phyloP scores from a whole-genome alignment of 2,113 vertebrate genomes.

The Eleginops maclovinus region DNA sequence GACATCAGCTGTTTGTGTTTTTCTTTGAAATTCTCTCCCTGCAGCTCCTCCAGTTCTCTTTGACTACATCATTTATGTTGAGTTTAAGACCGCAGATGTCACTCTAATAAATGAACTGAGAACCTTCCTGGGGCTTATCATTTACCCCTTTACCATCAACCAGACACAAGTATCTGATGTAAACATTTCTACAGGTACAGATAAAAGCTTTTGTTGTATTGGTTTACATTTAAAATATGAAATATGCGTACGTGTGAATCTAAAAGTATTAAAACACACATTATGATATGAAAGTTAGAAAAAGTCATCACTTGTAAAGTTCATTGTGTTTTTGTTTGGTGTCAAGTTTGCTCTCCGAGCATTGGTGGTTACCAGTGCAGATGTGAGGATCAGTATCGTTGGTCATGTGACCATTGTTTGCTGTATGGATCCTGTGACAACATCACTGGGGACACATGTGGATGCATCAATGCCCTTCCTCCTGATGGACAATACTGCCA shows the following conservation, averaged over 20 bases:
- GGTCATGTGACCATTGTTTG: slow-evolving; percentile 65
- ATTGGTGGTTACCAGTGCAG: slow-evolving; percentile 48
- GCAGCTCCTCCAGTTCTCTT: slow-evolving; percentile 23
- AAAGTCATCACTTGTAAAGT: no score
- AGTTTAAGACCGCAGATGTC: slow-evolving; percentile 46
- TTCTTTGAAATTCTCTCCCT: background rate
- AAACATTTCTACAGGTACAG: slow-evolving; percentile 55
- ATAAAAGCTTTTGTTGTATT: no score
- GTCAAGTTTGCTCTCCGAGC: slow-evolving; percentile 48
- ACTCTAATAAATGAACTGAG: slow-evolving; percentile 27
- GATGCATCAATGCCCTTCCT: slow-evolving; percentile 56
- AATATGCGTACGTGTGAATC: no score
- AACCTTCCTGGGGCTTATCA: slow-evolving; percentile 18
- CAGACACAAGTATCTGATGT: slow-evolving; percentile 17
- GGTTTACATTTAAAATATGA: no score
- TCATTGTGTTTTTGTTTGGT: background rate
- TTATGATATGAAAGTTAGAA: no score
- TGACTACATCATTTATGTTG: slow-evolving; percentile 38
- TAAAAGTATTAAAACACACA: no score
- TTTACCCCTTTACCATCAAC: slow-evolving; percentile 33
- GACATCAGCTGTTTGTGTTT: background rate
- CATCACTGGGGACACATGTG: slow-evolving; percentile 50
- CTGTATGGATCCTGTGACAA: slow-evolving; percentile 50
- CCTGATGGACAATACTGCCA: slow-evolving; percentile 40
- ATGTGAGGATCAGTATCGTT: slow-evolving; percentile 64